Evolutionary conservation across 2,888 invertebrate species (phyloP).

Genomic region (Laothoe populi): DNA sequence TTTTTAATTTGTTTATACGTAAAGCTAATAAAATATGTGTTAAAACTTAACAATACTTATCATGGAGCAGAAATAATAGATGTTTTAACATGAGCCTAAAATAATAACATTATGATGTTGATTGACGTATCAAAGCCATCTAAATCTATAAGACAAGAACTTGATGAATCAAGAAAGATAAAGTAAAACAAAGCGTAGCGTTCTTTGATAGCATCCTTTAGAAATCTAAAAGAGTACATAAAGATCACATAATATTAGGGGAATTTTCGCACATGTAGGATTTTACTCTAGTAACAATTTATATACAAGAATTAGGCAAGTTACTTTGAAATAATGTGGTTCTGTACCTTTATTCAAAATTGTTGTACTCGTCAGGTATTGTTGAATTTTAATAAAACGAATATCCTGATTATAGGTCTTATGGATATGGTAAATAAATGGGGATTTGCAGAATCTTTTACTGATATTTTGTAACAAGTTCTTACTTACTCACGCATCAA

Average conservation of each 20-base stretch:
- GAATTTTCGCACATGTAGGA: not conserved
- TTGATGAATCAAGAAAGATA: not conserved
- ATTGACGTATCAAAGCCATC: not conserved
- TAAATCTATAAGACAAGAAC: not conserved
- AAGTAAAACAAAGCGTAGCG: not conserved
- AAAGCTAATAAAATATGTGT: no score
- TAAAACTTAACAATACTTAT: no score
- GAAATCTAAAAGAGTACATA: slow-evolving; percentile 2
- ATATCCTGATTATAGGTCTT: no score
- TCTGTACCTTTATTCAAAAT: not conserved
- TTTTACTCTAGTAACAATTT: slow-evolving; percentile 12
- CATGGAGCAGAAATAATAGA: not conserved
- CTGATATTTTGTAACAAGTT: no score
- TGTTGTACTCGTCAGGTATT: no score
- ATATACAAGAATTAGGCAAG: not conserved
- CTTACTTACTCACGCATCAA: no score
- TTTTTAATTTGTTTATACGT: no score
- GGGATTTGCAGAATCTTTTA: no score
- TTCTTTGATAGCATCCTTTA: slow-evolving; percentile 9
- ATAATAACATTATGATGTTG: not conserved
- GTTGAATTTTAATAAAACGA: no score
- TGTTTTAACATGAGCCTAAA: not conserved
- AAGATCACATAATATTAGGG: slow-evolving; percentile 4
- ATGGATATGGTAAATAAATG: no score
- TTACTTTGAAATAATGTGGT: not conserved